Base-by-base conservation (phyloP, 2,888 invertebrate species). In the Dyspetes luteomarginatus region DNA sequence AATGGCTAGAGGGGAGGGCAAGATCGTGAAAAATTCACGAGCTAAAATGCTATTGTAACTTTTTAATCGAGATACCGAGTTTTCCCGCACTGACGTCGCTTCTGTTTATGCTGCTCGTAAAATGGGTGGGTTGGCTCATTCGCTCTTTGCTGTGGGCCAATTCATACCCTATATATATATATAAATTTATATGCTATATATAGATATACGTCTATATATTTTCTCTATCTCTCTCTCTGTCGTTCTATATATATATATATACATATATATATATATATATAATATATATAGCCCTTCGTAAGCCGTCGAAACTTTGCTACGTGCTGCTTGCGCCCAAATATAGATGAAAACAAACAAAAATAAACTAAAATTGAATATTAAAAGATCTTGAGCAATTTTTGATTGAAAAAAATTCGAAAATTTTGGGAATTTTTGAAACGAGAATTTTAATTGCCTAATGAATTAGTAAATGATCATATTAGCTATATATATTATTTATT, bases 1-100 rank as follows among this genome's bases (percentile, higher is more conserved):
- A 17, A 9, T 12, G 36, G 41, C 1, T 12, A 17, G 26, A 30
- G 4, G 41, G 22, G 22, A 45, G 22, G 24, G 24, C 3, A 62
- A 62, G 69, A 68, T 73, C 76, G 76, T 81, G 56, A 81, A 81
- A 81, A 81, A 81, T 76, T 76, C 72, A 76, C 72, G 76, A 81
- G 76, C 72, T 76, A 72, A 76, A 73, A 72, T 75, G 68, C 72
- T 45, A 62, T 68, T 72, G 76, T 72, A 81, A 81, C 80, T 81
- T 81, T 76, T 72, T 76, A 81, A 76, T 76, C 76, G 76, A 56
- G 48, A 62, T 62, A 64, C 62, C 28, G 76, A 62, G 72, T 68
- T 81, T 76, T 43, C 36, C 60, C 12, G 9, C 9, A 7, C 12
- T 36, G 12, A 7, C 28, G 50, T 36, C 30, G 22, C 22, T 24